phyloP scores from a whole-genome alignment of 2,113 vertebrate species.

The Oncorhynchus masou region DNA sequence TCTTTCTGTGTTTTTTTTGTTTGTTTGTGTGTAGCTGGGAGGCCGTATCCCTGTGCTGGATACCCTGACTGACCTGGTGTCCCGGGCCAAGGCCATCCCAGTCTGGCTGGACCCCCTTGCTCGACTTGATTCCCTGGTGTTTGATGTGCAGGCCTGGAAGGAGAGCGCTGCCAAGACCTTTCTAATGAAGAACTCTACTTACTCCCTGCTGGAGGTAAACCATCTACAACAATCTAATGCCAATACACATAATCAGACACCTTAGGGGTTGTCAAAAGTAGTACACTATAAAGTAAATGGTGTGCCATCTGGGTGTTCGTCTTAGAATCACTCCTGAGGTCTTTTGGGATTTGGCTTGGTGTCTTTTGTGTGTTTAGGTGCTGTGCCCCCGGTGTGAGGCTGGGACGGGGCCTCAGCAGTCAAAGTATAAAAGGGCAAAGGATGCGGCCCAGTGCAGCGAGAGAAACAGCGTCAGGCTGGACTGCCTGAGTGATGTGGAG shows the following conservation, averaged over 20 bases:
- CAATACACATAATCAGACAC: not conserved
- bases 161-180: conserved; percentile 90
- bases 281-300: no score
- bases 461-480: conserved; percentile 77
- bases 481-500: conserved; percentile 86
- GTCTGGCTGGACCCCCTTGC: conserved; percentile 84
- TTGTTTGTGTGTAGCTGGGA: conserved; percentile 72
- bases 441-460: conserved; percentile 76
- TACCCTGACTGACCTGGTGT: conserved; percentile 83
- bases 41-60: conserved; percentile 89
- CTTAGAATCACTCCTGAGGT: no score
- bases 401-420: conserved; percentile 75
- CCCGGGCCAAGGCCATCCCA: conserved; percentile 83
- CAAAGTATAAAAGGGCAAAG: conserved; percentile 86
- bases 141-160: conserved; percentile 90
- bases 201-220: conserved; percentile 89
- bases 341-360: not conserved
- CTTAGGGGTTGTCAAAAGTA: no score
- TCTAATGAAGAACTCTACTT: conserved; percentile 83
- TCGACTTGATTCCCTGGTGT: conserved; percentile 84
- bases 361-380: conserved; percentile 73
- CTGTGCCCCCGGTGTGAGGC: conserved; percentile 89
- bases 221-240: not conserved
- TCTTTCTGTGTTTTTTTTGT: not conserved
- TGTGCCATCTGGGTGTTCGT: no score